Base-by-base conservation (phyloP, 2,888 invertebrate species). In the Lepidonotus clava region DNA sequence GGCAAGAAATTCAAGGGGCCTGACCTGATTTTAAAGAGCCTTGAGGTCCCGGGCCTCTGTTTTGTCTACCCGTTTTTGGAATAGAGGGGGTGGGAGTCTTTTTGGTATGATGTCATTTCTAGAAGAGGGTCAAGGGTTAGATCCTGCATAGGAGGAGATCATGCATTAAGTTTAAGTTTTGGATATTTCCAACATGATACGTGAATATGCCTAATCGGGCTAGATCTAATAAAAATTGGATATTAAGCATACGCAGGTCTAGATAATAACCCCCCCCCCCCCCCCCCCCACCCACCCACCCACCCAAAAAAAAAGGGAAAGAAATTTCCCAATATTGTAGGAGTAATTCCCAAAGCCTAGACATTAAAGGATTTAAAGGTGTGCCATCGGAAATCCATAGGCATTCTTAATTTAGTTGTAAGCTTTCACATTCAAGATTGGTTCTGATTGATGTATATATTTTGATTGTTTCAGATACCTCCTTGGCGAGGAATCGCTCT, bases 401-500 rank as follows among this genome's bases (percentile, higher is more conserved):
- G 46, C 46, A 46, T 46, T 46, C 8, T 28, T 66, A 66, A 18
- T 66, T 14, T 24, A 66, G 18, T 46, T 11, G 18, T 46, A 46
- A 46, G 18, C 18, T 46, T 46, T 46, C 46, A 8, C 18, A 46
- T 46, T 8, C 18, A 46, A 46, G 46, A 18, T 46, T 46, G 18
- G 18, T 46, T 8, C 46, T 46, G 18, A 46, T 46, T 46, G 18
- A 8, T 46, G 18, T 46, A 46, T 46, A 18, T 18, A 46, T 46
- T 11, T 46, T 8, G 46, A 11, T 18, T 8, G 46, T 46, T 18
- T 46, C 8, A 46, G 87, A 77, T 41, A 80, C 46, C 56, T 92
- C 92, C 1, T 85, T 93, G 61, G 93, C 93, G 0, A 89, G 89
- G n/a, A 89, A 90, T 40, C 88, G 94, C 32, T 91, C 93, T 5